A percentile compares a stretch with the other conserved stretches of the same genome.
phyloP scores from a whole-genome alignment of 2,797 vertebrate genomes.

The Pterois miles region DNA sequence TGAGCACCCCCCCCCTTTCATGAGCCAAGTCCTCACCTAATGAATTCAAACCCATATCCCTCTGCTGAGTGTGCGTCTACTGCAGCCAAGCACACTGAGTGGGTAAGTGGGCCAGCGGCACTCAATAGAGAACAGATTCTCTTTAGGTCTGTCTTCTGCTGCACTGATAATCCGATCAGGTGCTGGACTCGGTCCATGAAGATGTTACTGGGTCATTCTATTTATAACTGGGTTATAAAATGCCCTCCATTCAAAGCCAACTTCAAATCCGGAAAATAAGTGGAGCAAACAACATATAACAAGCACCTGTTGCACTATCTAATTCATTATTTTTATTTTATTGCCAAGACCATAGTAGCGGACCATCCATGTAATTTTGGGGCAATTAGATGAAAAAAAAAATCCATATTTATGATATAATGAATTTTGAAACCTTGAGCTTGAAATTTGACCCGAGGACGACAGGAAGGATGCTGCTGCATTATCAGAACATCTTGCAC shows the following conservation, averaged over 20 bases:
- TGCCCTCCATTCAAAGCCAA: not conserved
- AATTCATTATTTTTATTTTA: too few relatives aligned
- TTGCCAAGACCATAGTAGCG: too few relatives aligned
- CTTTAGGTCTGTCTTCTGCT: not conserved
- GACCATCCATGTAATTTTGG: too few relatives aligned
- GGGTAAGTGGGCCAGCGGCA: conserved; percentile 3
- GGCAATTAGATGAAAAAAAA: too few relatives aligned
- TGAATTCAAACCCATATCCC: conserved; percentile 39
- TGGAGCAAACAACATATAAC: not conserved
- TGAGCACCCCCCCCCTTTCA: conserved; percentile 18
- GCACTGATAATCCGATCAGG: not conserved
- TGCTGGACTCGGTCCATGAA: not conserved
- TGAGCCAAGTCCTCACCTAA: conserved; percentile 35
- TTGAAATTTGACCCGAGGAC: too few relatives aligned
- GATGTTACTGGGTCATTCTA: too few relatives aligned
- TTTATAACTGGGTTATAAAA: not conserved
- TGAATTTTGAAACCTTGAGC: too few relatives aligned
- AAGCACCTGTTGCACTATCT: not conserved
- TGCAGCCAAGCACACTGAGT: conserved; percentile 52
- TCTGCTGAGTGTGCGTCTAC: conserved; percentile 64
- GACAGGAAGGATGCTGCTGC: too few relatives aligned
- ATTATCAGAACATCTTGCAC: too few relatives aligned
- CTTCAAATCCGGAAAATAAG: not conserved
- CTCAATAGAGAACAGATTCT: not conserved
- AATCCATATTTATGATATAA: too few relatives aligned